These are phyloP conservation scores for Bubo bubo DNA, from an alignment of 2,113 vertebrate genomes.

Conservation along the genomic window DNA sequence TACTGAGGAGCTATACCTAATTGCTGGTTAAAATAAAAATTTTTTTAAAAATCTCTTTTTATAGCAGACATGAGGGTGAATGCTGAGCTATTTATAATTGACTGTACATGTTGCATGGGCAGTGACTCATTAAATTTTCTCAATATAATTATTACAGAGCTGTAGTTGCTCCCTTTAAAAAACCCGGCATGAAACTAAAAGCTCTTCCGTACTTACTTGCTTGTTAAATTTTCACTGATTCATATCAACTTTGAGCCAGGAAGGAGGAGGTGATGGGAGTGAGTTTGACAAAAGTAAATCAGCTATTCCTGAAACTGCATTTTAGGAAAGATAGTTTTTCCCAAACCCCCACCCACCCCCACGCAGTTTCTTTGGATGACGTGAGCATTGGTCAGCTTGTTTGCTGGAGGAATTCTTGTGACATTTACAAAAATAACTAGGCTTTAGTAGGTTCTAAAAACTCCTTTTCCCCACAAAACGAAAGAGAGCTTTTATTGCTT, in stretches of 20 bases:
- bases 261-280: background rate
- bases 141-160: background rate
- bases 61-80: background rate
- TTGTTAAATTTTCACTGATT: background rate
- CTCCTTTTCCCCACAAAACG: background rate
- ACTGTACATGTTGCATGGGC: background rate
- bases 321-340: background rate
- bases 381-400: background rate
- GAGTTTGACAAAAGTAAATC: background rate
- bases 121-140: constrained; percentile 10
- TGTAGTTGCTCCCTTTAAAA: background rate
- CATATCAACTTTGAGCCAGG: background rate
- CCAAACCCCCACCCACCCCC: rapidly evolving
- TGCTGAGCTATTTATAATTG: background rate
- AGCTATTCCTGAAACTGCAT: background rate
- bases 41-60: background rate
- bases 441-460: background rate
- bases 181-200: background rate
- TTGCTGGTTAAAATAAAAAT: background rate
- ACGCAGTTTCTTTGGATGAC: background rate
- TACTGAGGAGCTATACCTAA: background rate
- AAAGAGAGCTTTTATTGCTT: background rate
- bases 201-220: background rate
- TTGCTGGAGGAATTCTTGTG: background rate
- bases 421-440: background rate